These are phyloP conservation scores for Notechis scutatus DNA, from an alignment of 2,113 vertebrate genomes.

Conservation along the genomic window DNA sequence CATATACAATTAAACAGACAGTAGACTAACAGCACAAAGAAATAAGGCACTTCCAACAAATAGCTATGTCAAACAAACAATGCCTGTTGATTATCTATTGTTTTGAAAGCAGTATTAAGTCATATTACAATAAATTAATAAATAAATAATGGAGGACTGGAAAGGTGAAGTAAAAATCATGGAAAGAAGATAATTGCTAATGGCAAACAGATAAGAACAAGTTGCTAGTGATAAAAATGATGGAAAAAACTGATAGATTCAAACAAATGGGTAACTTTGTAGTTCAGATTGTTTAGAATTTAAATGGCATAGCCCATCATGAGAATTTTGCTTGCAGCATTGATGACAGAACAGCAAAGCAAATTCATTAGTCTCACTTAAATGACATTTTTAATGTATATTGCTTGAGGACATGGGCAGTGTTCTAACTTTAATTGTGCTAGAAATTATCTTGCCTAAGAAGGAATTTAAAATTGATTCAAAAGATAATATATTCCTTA, in stretches of 20 bases:
- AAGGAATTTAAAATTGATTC: conserved; percentile 15
- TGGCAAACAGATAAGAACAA: background rate
- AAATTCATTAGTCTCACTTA: conserved; percentile 19
- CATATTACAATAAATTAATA: background rate
- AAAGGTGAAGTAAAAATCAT: background rate
- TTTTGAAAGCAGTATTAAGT: background rate
- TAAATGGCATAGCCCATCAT: background rate
- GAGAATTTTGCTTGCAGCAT: background rate
- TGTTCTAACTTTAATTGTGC: conserved; percentile 5
- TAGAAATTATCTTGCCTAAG: background rate
- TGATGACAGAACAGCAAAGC: background rate
- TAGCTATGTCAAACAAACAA: background rate
- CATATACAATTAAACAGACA: no score
- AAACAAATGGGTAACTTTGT: conserved; percentile 6
- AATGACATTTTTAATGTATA: conserved; percentile 14
- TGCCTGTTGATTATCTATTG: background rate
- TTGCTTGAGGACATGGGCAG: conserved; percentile 1
- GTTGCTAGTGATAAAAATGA: background rate
- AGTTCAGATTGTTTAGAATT: conserved; percentile 1
- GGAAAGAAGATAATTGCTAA: background rate
- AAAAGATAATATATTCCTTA: background rate
- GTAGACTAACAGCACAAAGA: background rate
- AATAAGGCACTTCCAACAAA: background rate
- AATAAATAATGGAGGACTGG: background rate
- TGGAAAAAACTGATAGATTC: background rate